Evolutionary conservation across 2,888 invertebrate genomes (phyloP).

Genomic region (Lycocerus yunnanus): DNA sequence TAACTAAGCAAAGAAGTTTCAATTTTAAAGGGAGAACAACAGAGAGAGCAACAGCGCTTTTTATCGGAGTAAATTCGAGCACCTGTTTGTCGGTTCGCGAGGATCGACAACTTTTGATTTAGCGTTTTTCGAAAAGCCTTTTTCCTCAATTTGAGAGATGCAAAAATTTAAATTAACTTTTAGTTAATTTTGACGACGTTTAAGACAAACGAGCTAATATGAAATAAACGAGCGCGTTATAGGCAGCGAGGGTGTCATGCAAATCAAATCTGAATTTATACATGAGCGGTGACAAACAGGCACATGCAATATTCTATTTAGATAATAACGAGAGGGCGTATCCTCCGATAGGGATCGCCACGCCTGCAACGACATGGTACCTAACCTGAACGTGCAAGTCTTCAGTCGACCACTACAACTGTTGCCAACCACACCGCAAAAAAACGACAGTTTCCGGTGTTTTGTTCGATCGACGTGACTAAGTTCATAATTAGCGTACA

Average conservation of each 20-base stretch:
- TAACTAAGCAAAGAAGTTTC: slow-evolving; percentile 23
- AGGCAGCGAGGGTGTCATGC: slow-evolving; percentile 28
- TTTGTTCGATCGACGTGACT: slow-evolving; percentile 33
- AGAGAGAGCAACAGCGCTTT: slow-evolving; percentile 22
- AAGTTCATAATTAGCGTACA: slow-evolving; percentile 31
- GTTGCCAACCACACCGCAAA: slow-evolving; percentile 36
- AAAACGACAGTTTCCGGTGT: slow-evolving; percentile 32
- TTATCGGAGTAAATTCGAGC: not conserved
- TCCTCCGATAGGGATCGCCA: slow-evolving; percentile 35
- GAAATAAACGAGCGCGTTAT: slow-evolving; percentile 28
- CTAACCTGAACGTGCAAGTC: slow-evolving; percentile 28
- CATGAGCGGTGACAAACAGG: slow-evolving; percentile 32
- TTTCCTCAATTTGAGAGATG: not conserved
- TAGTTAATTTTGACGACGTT: slow-evolving; percentile 19
- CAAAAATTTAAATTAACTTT: not conserved
- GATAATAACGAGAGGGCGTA: slow-evolving; percentile 38
- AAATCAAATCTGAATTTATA: slow-evolving; percentile 23
- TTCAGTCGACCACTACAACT: slow-evolving; percentile 36
- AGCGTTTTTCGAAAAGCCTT: not conserved
- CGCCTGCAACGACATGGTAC: slow-evolving; percentile 40
- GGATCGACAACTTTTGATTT: not conserved
- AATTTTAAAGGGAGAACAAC: slow-evolving; percentile 2
- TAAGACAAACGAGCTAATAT: slow-evolving; percentile 31
- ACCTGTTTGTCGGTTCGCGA: not conserved
- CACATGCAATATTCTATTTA: slow-evolving; percentile 34